Evolutionary conservation across 2,113 vertebrate species (phyloP).

Genomic region (Gnathonemus echidnorhynchus): DNA sequence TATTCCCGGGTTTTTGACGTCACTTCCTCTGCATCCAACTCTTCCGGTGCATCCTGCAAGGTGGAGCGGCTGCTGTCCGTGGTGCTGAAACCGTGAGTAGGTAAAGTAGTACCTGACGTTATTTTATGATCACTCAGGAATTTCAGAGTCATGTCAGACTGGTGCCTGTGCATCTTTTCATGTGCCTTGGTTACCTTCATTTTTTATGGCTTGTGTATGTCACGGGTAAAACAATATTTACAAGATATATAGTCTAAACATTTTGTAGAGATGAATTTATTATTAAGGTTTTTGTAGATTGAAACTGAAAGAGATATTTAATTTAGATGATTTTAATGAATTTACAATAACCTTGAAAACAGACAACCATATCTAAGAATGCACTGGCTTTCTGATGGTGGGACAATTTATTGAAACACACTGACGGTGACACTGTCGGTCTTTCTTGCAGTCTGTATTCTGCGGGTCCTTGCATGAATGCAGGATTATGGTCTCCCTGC

Average conservation of each 20-base stretch:
- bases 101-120: not conserved
- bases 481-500: not conserved
- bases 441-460: not conserved
- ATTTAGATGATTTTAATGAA: not conserved
- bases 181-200: not conserved
- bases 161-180: not conserved
- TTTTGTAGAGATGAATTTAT: not conserved
- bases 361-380: not conserved
- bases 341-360: not conserved
- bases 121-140: not conserved
- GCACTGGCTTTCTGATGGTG: not conserved
- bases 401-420: not conserved
- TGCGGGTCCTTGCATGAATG: not conserved
- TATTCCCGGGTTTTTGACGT: slow-evolving; percentile 5
- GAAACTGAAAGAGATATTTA: not conserved
- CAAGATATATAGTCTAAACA: not conserved
- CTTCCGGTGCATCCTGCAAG: slow-evolving; percentile 14
- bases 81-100: slow-evolving; percentile 21
- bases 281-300: not conserved
- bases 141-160: not conserved
- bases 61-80: slow-evolving; percentile 19
- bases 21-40: slow-evolving; percentile 2
- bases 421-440: not conserved
- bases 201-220: not conserved
- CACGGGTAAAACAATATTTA: not conserved